phyloP scores from a whole-genome alignment of 2,113 vertebrate species.

The Nannobrachium achirus region DNA sequence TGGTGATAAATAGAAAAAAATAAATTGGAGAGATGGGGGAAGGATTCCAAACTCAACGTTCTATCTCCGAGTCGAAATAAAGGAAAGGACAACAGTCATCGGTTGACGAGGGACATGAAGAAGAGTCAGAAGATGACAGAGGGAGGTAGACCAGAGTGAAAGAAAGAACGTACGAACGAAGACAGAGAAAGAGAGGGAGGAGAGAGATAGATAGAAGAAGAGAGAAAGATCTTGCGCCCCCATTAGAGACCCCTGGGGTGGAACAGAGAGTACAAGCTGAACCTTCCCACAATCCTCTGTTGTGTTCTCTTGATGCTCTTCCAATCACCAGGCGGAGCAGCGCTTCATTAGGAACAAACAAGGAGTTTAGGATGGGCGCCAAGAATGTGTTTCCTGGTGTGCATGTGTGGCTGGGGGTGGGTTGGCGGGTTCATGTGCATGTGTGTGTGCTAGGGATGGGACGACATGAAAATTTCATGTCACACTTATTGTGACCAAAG shows the following conservation, averaged over 20 bases:
- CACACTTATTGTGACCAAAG: too few species aligned
- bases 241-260: neutral
- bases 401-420: neutral
- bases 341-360: slow-evolving; percentile 5
- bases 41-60: neutral
- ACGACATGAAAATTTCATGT: too few species aligned
- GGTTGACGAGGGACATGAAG: too few species aligned
- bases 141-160: neutral
- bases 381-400: neutral
- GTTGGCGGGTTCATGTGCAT: neutral
- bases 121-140: too few species aligned
- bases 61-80: too few species aligned
- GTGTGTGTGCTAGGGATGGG: too few species aligned
- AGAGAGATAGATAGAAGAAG: neutral
- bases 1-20: too few species aligned
- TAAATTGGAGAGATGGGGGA: neutral
- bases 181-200: neutral
- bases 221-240: neutral
- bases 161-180: neutral
- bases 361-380: neutral
- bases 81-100: too few species aligned
- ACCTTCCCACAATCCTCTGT: slow-evolving; percentile 32
- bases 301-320: slow-evolving; percentile 1
- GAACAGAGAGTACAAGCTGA: slow-evolving; percentile 1
- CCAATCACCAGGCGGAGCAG: neutral